phyloP scores from a whole-genome alignment of 2,113 vertebrate species.

The Labeo catla region DNA sequence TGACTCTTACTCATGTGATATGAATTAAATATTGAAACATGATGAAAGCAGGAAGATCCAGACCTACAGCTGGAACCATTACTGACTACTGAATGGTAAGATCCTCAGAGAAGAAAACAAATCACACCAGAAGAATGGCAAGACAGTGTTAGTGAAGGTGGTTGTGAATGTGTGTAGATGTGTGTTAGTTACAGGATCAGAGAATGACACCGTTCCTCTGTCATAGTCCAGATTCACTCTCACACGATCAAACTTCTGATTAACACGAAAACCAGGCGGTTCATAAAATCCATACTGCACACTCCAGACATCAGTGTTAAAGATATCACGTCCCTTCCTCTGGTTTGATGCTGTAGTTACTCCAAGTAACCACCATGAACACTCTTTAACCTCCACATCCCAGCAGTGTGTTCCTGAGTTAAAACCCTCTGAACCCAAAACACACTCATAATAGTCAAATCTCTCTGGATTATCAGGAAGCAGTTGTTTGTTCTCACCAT shows the following conservation, averaged over 20 bases:
- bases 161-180: not conserved
- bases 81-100: not conserved
- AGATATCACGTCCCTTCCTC: fast-evolving
- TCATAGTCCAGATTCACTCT: too few species aligned
- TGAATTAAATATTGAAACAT: not conserved
- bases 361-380: fast-evolving
- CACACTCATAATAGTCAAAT: fast-evolving
- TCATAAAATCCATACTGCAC: not conserved
- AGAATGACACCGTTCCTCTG: too few species aligned
- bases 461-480: not conserved
- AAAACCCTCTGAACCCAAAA: not conserved
- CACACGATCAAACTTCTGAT: not conserved
- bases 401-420: not conserved
- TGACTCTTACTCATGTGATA: not conserved
- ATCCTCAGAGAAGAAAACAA: not conserved
- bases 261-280: not conserved
- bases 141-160: not conserved
- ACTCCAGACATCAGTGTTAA: not conserved
- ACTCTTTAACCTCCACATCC: not conserved
- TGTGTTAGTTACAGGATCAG: too few species aligned
- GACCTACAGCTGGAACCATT: not conserved
- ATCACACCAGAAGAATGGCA: not conserved
- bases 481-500: not conserved
- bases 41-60: not conserved
- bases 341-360: not conserved